These are phyloP conservation scores for Plectropomus leopardus DNA, from an alignment of 2,113 vertebrate genomes.

Conservation along the genomic window DNA sequence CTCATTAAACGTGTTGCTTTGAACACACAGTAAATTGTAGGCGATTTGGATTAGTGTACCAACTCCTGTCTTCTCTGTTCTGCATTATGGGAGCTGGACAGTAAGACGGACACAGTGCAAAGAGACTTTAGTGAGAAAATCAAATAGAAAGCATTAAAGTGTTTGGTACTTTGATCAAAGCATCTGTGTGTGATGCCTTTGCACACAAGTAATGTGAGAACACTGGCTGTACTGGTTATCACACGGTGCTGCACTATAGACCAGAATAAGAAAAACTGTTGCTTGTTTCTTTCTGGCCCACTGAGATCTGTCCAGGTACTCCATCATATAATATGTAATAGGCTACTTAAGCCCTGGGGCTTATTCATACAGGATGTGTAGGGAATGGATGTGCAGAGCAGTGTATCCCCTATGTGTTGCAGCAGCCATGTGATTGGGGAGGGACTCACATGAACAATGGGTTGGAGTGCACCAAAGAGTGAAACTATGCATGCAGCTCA, in stretches of 20 bases:
- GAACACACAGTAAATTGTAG: background rate
- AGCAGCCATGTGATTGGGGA: background rate
- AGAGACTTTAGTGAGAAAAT: too few relatives aligned
- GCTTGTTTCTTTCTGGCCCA: background rate
- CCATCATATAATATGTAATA: too few relatives aligned
- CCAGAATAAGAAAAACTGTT: background rate
- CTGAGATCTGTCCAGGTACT: background rate
- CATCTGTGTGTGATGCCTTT: background rate
- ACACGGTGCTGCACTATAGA: background rate
- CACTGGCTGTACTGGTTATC: background rate
- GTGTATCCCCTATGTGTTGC: background rate
- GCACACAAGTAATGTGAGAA: background rate
- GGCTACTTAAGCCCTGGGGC: background rate
- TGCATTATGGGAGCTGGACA: background rate
- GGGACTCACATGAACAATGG: background rate
- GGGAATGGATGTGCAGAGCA: background rate
- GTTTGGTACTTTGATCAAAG: too few relatives aligned
- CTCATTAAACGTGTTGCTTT: background rate
- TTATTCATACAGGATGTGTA: background rate
- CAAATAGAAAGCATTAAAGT: too few relatives aligned
- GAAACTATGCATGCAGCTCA: slow-evolving; percentile 3
- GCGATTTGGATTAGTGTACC: background rate
- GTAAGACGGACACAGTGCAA: background rate
- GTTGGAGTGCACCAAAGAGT: background rate
- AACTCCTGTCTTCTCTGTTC: background rate